A percentile compares a stretch with the other conserved stretches of the same genome.
Conservation (phyloP, 2,113 vertebrate genomes). For the Anas platyrhynchos region DNA sequence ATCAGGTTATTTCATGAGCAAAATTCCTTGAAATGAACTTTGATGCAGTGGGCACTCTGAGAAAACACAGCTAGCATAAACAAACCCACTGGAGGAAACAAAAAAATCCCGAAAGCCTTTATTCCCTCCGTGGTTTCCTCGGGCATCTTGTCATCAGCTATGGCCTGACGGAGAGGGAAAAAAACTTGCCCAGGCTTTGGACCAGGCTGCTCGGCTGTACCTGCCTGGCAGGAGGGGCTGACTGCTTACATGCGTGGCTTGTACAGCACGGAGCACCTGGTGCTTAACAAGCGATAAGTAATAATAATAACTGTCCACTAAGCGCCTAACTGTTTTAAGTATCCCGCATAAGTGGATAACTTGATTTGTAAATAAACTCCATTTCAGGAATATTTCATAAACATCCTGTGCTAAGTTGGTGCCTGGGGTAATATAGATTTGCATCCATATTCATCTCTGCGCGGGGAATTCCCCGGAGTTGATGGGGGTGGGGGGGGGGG, state of each 20-base stretch:
- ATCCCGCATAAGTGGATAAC: constrained; percentile 22
- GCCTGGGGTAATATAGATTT: constrained; percentile 65
- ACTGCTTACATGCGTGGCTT: rapidly evolving
- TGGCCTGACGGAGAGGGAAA: rapidly evolving
- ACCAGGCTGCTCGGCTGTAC: rapidly evolving
- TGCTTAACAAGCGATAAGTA: constrained; percentile 39
- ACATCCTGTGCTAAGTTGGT: constrained; percentile 50
- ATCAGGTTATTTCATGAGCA: not conserved
- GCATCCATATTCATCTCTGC: constrained; percentile 63
- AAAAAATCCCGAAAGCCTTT: not conserved
- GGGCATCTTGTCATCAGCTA: not conserved
- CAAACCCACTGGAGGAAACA: not conserved
- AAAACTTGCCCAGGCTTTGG: not conserved
- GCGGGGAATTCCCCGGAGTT: constrained; percentile 46
- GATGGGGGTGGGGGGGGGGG: not conserved
- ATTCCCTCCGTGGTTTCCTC: not conserved
- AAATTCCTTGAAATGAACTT: constrained; percentile 5
- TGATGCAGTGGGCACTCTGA: not conserved
- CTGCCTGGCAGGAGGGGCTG: not conserved
- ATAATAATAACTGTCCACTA: constrained; percentile 49
- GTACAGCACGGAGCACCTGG: not conserved
- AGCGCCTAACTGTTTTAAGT: constrained; percentile 15
- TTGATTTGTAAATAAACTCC: constrained; percentile 53
- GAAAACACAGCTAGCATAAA: not conserved
- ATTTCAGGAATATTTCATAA: constrained; percentile 59